These are phyloP conservation scores for Sapayoa aenigma DNA, from an alignment of 2,113 vertebrate genomes.

Conservation along the genomic window DNA sequence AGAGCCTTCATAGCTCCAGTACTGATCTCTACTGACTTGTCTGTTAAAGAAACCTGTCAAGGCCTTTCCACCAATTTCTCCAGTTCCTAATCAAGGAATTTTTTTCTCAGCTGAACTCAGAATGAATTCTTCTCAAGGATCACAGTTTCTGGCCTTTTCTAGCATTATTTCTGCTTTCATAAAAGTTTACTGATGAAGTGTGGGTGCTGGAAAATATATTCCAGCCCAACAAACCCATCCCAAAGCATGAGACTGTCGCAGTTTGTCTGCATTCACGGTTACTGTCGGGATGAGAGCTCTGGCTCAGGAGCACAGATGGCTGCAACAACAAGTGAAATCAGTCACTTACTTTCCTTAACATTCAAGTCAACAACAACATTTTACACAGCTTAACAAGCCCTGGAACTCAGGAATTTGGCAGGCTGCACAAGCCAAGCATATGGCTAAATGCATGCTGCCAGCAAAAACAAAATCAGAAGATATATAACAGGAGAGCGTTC, in stretches of 20 bases:
- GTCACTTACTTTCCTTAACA: slow-evolving; percentile 62
- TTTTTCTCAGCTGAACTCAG: slow-evolving; percentile 3
- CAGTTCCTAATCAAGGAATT: not conserved
- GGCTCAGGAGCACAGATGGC: slow-evolving; percentile 42
- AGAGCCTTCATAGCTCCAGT: not conserved
- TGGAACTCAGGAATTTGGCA: slow-evolving; percentile 64
- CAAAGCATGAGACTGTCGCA: not conserved
- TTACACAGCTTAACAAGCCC: slow-evolving; percentile 63
- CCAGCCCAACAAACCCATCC: not conserved
- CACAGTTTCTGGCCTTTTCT: not conserved
- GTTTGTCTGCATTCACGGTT: not conserved
- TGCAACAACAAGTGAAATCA: slow-evolving; percentile 58
- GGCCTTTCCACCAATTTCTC: not conserved
- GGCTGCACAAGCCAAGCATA: slow-evolving; percentile 51
- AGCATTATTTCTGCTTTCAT: not conserved
- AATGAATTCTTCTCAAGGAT: not conserved
- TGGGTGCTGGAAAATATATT: slow-evolving; percentile 11
- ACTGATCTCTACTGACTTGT: not conserved
- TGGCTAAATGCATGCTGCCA: slow-evolving; percentile 65
- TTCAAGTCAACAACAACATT: slow-evolving; percentile 67
- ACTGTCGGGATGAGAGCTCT: not conserved
- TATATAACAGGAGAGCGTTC: slow-evolving; percentile 7
- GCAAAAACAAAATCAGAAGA: slow-evolving; percentile 65
- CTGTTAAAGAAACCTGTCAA: not conserved
- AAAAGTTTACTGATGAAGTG: slow-evolving; percentile 15